Conservation (phyloP, 2,888 invertebrate genomes). For the Limnephilus marmoratus region DNA sequence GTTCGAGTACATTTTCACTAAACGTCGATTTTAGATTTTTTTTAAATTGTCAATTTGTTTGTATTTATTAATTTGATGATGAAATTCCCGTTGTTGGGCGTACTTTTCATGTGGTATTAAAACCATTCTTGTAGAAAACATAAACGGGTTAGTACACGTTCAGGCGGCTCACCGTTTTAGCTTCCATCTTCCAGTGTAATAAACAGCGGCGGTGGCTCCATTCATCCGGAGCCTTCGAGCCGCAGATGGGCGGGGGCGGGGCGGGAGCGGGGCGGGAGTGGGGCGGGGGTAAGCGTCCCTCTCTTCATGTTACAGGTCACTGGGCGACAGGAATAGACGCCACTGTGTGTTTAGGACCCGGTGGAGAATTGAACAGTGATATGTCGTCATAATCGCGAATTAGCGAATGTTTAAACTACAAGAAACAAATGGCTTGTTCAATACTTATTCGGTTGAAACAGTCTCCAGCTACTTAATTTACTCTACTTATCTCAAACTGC, state of each 20-base stretch:
- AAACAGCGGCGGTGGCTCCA: constrained; percentile 33
- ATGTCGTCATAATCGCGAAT: too few species aligned
- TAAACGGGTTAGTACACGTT: constrained; percentile 33
- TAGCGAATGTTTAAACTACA: too few species aligned
- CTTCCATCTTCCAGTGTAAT: constrained; percentile 48
- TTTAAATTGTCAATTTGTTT: background rate
- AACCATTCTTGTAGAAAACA: constrained; percentile 43
- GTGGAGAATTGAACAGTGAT: background rate
- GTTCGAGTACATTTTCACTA: background rate
- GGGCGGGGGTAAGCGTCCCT: constrained; percentile 4
- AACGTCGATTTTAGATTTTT: background rate
- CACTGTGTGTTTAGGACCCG: constrained; percentile 9
- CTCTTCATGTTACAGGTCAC: constrained; percentile 43
- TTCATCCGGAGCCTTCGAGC: constrained; percentile 8
- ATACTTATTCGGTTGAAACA: too few species aligned
- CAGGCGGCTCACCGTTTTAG: background rate
- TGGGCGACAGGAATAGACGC: constrained; percentile 40
- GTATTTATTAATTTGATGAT: background rate
- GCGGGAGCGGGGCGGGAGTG: background rate
- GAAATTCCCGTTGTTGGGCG: background rate
- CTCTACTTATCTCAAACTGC: too few species aligned
- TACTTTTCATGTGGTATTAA: constrained; percentile 16
- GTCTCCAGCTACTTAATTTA: too few species aligned
- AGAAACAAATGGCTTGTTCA: too few species aligned
- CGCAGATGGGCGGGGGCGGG: background rate